These are phyloP conservation scores for Plemyria rubiginata DNA, from an alignment of 2,888 invertebrate genomes.

Conservation along the genomic window DNA sequence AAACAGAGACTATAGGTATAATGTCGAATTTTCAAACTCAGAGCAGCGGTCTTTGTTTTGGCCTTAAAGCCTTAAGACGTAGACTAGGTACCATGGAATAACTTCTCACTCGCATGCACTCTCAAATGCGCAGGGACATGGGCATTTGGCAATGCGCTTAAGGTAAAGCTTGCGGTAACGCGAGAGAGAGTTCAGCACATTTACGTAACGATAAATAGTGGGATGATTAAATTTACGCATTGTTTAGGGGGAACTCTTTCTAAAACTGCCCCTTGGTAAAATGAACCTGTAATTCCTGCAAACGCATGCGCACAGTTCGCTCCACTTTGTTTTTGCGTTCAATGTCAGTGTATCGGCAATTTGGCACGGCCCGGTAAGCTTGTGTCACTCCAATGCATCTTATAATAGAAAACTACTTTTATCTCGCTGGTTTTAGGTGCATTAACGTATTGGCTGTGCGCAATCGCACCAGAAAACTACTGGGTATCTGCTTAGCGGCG, in stretches of 20 bases:
- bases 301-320: constrained; percentile 73
- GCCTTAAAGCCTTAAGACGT: too few species aligned
- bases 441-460: background rate
- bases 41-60: too few species aligned
- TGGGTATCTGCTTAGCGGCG: background rate
- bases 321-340: constrained; percentile 83
- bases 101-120: too few species aligned
- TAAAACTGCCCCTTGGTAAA: constrained; percentile 48
- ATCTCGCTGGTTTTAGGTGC: background rate
- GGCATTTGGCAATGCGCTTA: too few species aligned
- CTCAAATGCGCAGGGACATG: too few species aligned
- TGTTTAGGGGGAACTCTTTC: too few species aligned
- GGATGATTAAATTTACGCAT: too few species aligned
- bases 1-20: background rate
- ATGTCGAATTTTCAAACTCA: too few species aligned
- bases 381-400: constrained; percentile 10
- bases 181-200: too few species aligned
- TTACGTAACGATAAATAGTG: too few species aligned
- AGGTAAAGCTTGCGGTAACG: too few species aligned
- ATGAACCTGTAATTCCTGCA: constrained; percentile 46
- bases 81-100: too few species aligned
- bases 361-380: constrained; percentile 4
- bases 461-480: background rate
- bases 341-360: constrained; percentile 80
- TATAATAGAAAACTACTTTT: constrained; percentile 4